phyloP scores from a whole-genome alignment of 2,797 vertebrate species.

The Pangasius macronema region DNA sequence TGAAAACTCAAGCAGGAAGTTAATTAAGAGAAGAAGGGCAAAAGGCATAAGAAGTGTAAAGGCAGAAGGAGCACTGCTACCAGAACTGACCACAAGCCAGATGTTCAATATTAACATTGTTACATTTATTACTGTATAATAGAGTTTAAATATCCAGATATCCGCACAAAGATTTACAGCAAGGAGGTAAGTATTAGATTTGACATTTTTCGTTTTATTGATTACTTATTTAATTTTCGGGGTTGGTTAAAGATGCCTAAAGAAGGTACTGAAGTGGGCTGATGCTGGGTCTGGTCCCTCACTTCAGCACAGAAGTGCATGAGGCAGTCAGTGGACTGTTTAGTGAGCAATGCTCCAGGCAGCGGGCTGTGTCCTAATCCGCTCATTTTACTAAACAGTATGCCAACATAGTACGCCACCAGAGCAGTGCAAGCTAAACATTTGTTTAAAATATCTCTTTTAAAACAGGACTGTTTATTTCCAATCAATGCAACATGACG shows the following conservation, averaged over 20 bases:
- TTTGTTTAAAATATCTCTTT: not conserved
- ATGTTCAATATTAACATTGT: not conserved
- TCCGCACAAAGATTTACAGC: not conserved
- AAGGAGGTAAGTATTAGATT: not conserved
- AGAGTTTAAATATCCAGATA: not conserved
- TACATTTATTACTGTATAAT: not conserved
- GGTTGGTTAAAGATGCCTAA: not conserved
- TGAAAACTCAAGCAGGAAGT: not conserved
- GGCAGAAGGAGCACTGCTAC: not conserved
- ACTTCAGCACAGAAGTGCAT: not conserved
- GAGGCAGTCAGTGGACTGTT: not conserved
- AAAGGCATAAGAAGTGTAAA: not conserved
- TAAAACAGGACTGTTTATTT: not conserved
- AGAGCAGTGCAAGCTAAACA: not conserved
- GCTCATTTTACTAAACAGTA: not conserved
- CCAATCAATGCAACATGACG: not conserved
- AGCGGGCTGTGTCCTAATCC: slow-evolving; percentile 20
- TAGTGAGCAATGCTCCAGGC: not conserved
- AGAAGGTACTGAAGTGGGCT: not conserved
- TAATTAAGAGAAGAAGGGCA: not conserved
- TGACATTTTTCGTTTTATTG: not conserved
- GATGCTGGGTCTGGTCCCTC: not conserved
- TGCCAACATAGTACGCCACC: not conserved
- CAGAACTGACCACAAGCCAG: not conserved
- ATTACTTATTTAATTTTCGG: not conserved